These are phyloP conservation scores for Grammomys dolichurus DNA, from an alignment of 2,113 vertebrate genomes.

Conservation along the genomic window DNA sequence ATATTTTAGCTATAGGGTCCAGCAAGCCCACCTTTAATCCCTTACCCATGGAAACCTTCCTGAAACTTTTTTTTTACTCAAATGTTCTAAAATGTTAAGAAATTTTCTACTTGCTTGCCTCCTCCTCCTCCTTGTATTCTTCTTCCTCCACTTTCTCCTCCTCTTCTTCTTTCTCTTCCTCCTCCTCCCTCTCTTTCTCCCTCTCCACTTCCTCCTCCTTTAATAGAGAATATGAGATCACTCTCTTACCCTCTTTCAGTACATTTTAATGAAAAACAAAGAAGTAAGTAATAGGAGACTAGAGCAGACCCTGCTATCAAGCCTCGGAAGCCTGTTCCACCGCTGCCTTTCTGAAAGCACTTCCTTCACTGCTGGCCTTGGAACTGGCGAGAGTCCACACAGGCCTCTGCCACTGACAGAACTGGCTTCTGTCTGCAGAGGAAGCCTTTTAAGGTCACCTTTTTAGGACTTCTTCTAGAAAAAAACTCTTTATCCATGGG, in stretches of 20 bases:
- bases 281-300: neutral
- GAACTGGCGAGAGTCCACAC: neutral
- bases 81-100: neutral
- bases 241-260: neutral
- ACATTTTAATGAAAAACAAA: constrained; percentile 21
- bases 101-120: neutral
- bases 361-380: neutral
- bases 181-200: neutral
- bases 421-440: neutral
- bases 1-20: neutral
- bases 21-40: neutral
- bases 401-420: neutral
- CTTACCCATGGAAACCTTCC: neutral
- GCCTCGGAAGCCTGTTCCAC: neutral
- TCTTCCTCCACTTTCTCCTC: neutral
- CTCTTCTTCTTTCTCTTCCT: neutral
- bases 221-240: neutral
- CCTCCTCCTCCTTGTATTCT: too few species aligned
- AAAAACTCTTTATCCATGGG: neutral
- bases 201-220: neutral
- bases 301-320: neutral
- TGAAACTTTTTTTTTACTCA: neutral
- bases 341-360: neutral
- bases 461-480: neutral
- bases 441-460: neutral